Base-by-base conservation (phyloP, 2,113 vertebrate genomes). In the Polyodon spathula region DNA sequence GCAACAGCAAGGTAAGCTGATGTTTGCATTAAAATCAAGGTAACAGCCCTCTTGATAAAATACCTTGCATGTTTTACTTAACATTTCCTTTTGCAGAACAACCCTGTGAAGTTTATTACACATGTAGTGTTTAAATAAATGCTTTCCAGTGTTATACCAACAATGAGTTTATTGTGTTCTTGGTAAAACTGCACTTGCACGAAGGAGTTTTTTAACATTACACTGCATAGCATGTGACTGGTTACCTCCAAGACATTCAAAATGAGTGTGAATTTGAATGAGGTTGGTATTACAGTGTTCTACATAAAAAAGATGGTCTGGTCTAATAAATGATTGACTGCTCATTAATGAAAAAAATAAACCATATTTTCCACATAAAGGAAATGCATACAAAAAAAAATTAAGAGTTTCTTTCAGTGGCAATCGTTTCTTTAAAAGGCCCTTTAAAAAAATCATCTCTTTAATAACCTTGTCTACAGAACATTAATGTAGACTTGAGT, bases 71-170 rank as follows among this genome's bases (percentile, higher is more conserved):
- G 27, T 38, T 39, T 52, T 61, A 56, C 54, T 17, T 39, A 37
- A 38, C 15, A 40, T 42, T 37, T 46, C 15, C 50, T 41, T 60
- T 51, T 27, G 55, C 55, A 63, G 42, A 56, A 51, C 43, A 12
- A 61, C 64, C 37, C 17, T 61, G 44, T 66, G 60, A 52, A 38
- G 8, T 46, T 14, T 46, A 10, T 51, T 50, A 60, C 37, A 56
- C 10, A 55, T 27, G 15, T 55, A 16, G 59, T 27, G 27, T 27
- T 27, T 27, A 27, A 27, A 27, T 27, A 27, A 27, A 27, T 27
- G 27, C 27, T 55, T 61, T 61, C 64, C 64, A 66, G 64, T 61
- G 64, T 66, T 42, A 43, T 41, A 64, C 63, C 57, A 59, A 64
- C 59, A 27, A 53, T 50, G 40, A 53, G 41, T 64, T 65, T 60